Conservation (phyloP, 2,797 vertebrate genomes). For the Channa striata region DNA sequence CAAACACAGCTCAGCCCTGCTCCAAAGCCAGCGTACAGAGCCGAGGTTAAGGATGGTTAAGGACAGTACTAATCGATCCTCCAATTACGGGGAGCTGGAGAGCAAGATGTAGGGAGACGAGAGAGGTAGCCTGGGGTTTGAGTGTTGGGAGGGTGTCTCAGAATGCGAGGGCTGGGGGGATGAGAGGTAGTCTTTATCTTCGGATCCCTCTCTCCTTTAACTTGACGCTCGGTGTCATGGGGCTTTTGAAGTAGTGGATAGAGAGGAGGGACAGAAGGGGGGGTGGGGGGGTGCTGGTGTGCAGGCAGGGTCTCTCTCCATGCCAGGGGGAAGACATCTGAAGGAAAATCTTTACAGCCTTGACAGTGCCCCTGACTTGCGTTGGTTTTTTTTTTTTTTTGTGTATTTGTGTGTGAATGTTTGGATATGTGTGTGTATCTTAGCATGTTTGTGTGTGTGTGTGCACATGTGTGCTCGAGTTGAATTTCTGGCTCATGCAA, state of each 20-base stretch:
- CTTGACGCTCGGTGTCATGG: conserved; percentile 81
- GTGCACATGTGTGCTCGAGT: conserved; percentile 51
- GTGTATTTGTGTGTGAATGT: conserved; percentile 62
- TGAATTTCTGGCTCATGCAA: conserved; percentile 68
- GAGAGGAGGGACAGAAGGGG: conserved; percentile 71
- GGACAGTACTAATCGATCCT: conserved; percentile 83
- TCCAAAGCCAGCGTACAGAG: conserved; percentile 66
- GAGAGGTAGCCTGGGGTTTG: conserved; percentile 70
- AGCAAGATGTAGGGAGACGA: conserved; percentile 62
- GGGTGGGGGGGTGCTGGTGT: conserved; percentile 21
- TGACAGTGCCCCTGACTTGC: conserved; percentile 74
- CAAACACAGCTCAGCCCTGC: conserved; percentile 41
- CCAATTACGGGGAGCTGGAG: conserved; percentile 75
- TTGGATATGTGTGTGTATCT: conserved; percentile 57
- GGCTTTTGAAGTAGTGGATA: conserved; percentile 85
- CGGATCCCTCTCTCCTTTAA: conserved; percentile 80
- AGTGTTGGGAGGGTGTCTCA: conserved; percentile 67
- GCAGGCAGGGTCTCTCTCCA: conserved; percentile 75
- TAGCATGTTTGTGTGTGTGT: conserved; percentile 39
- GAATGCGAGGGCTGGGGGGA: conserved; percentile 60
- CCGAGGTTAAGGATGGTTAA: conserved; percentile 80
- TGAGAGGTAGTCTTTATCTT: conserved; percentile 76
- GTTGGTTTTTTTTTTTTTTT: conserved; percentile 34
- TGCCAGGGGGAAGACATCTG: conserved; percentile 83
- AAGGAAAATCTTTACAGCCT: conserved; percentile 86